phyloP scores from a whole-genome alignment of 2,888 invertebrate species.

The Steromphala cineraria region DNA sequence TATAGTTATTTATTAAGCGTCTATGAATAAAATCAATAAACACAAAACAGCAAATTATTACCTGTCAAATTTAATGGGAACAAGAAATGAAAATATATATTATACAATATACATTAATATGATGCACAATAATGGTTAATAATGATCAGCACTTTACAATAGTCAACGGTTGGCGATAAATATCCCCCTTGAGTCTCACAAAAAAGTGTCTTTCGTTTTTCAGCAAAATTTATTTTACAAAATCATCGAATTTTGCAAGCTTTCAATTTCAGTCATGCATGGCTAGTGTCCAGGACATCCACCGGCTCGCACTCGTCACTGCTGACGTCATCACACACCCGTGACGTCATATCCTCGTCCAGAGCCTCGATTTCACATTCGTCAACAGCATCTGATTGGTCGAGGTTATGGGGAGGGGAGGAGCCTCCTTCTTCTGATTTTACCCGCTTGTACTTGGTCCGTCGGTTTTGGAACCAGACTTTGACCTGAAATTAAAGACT shows the following conservation, averaged over 20 bases:
- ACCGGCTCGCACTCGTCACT: not conserved
- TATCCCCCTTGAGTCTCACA: too few species aligned
- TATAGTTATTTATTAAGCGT: too few species aligned
- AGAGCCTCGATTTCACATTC: conserved; percentile 29
- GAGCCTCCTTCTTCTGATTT: conserved; percentile 60
- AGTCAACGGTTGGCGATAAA: too few species aligned
- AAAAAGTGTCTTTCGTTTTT: too few species aligned
- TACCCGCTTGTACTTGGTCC: conserved; percentile 93
- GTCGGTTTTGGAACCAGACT: conserved; percentile 97
- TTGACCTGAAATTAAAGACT: conserved; percentile 86
- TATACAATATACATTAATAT: too few species aligned
- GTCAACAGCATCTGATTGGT: conserved; percentile 32
- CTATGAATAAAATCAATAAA: too few species aligned
- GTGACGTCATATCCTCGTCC: not conserved
- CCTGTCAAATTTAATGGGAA: too few species aligned
- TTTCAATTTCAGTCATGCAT: not conserved
- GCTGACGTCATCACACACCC: not conserved
- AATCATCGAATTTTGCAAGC: not conserved
- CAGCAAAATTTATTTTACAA: too few species aligned
- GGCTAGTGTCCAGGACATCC: not conserved
- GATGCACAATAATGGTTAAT: too few species aligned
- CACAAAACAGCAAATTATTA: too few species aligned
- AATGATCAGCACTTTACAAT: too few species aligned
- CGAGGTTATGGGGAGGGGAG: not conserved
- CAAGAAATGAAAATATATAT: too few species aligned